phyloP scores from a whole-genome alignment of 2,888 invertebrate genomes.

The Parascotia fuliginaria region DNA sequence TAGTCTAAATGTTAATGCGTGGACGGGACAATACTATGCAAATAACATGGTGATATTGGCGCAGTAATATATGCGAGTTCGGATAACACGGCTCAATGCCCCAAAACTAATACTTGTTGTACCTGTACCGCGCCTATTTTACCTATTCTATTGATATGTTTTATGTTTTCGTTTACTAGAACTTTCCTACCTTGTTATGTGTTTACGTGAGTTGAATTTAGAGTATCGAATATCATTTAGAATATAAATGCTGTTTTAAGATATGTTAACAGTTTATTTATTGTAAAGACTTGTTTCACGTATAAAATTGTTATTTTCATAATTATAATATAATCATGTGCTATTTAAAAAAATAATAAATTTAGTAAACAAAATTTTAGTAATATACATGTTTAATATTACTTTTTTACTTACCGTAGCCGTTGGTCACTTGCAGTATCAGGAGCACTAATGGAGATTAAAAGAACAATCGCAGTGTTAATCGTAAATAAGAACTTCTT shows the following conservation, averaged over 20 bases:
- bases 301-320: too few species aligned
- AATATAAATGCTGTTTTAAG: not conserved
- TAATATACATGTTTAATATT: too few species aligned
- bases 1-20: constrained; percentile 75
- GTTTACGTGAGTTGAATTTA: constrained; percentile 24
- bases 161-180: constrained; percentile 4
- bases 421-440: too few species aligned
- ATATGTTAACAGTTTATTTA: too few species aligned
- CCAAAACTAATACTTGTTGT: constrained; percentile 37
- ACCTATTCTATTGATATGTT: constrained; percentile 19
- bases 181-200: constrained; percentile 1
- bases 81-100: constrained; percentile 50
- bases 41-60: constrained; percentile 66
- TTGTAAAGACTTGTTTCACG: too few species aligned
- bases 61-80: constrained; percentile 66
- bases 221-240: not conserved
- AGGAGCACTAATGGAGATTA: too few species aligned
- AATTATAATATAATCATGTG: too few species aligned
- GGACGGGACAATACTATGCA: constrained; percentile 74
- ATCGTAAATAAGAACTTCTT: too few species aligned
- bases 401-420: too few species aligned
- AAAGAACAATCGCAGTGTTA: too few species aligned
- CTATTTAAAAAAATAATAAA: too few species aligned
- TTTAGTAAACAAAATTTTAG: too few species aligned
- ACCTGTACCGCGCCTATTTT: constrained; percentile 33